A percentile compares a stretch with the other conserved stretches of the same genome.
phyloP scores from a whole-genome alignment of 2,797 vertebrate species.

The Onychomys torridus region DNA sequence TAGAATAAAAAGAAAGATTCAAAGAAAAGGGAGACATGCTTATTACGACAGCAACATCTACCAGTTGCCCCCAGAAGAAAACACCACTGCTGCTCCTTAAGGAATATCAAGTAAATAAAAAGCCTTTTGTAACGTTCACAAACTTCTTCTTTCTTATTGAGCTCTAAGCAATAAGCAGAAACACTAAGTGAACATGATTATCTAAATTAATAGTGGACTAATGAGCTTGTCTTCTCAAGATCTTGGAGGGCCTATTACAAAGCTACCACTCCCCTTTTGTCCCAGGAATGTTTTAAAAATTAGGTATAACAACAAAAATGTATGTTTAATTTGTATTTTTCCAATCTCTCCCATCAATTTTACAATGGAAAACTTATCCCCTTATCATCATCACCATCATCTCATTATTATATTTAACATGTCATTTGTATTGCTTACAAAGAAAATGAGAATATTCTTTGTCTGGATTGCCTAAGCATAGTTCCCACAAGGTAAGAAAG shows the following conservation, averaged over 20 bases:
- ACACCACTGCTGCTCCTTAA: not conserved
- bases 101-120: not conserved
- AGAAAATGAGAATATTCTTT: not conserved
- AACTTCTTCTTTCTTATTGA: not conserved
- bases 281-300: not conserved
- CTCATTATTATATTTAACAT: too few species aligned
- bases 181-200: not conserved
- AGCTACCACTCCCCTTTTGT: not conserved
- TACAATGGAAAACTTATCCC: not conserved
- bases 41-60: not conserved
- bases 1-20: not conserved
- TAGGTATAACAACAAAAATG: too few species aligned
- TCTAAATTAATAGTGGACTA: not conserved
- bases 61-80: not conserved
- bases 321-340: not conserved
- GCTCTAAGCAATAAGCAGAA: not conserved
- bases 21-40: not conserved
- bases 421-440: not conserved
- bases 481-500: not conserved
- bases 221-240: not conserved
- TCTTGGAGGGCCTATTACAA: not conserved
- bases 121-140: not conserved
- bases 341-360: not conserved
- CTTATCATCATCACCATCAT: too few species aligned
- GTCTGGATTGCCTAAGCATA: not conserved